Percentiles rank a stretch among this genome's conserved stretches.
Conservation (phyloP, 2,113 vertebrate genomes). For the Turdus rufiventris region DNA sequence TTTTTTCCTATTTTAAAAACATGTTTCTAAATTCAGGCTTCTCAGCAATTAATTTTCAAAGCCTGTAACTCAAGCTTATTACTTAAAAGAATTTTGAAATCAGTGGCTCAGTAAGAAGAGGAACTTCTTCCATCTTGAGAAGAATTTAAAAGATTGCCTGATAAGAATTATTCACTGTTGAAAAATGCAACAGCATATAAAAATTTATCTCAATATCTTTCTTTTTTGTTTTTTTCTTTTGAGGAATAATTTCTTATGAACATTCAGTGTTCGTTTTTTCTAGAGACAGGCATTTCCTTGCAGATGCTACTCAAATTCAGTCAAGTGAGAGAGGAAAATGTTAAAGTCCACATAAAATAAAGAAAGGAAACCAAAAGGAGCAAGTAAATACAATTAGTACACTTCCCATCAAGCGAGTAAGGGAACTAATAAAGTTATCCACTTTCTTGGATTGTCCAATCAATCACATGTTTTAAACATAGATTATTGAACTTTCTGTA, state of each 20-base stretch:
- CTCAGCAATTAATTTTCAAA: not conserved
- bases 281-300: not conserved
- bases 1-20: not conserved
- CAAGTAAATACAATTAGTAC: not conserved
- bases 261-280: not conserved
- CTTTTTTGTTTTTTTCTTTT: not conserved
- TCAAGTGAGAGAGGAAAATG: not conserved
- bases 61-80: not conserved
- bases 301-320: not conserved
- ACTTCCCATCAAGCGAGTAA: not conserved
- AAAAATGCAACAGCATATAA: not conserved
- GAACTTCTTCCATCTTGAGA: not conserved
- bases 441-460: not conserved
- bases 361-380: not conserved
- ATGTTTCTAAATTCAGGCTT: not conserved
- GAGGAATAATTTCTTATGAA: not conserved
- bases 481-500: not conserved
- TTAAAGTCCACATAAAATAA: not conserved
- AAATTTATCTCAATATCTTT: not conserved
- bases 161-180: not conserved
- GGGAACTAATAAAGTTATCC: not conserved
- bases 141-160: not conserved
- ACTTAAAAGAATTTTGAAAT: not conserved
- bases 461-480: not conserved
- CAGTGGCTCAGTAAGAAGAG: not conserved